Percentiles rank a stretch among this genome's conserved stretches.
These are phyloP conservation scores for Macrostomum lignano DNA, from an alignment of 1,140 invertebrate genomes.

Conservation along the genomic window DNA sequence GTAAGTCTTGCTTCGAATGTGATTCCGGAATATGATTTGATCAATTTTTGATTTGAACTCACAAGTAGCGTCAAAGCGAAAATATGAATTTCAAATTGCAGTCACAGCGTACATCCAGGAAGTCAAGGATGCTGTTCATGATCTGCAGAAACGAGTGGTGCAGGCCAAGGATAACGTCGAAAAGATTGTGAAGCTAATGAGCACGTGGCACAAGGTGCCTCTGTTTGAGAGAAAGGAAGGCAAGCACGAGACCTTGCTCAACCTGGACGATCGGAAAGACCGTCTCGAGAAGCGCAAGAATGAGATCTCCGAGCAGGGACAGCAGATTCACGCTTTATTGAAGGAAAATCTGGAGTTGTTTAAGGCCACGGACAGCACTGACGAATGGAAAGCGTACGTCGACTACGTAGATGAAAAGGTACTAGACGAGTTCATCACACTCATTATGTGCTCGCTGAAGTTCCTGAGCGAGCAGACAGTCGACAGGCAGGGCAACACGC, in stretches of 20 bases:
- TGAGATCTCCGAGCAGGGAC: slow-evolving; percentile 41
- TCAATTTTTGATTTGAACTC: background rate
- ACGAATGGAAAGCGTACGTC: slow-evolving; percentile 53
- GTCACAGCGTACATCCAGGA: slow-evolving; percentile 44
- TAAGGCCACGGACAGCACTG: slow-evolving; percentile 36
- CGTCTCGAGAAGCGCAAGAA: slow-evolving; percentile 40
- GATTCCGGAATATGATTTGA: background rate
- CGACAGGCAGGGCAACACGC: slow-evolving; percentile 1
- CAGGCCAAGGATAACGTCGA: slow-evolving; percentile 54
- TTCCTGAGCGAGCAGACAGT: slow-evolving; percentile 66
- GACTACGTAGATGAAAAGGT: slow-evolving; percentile 55
- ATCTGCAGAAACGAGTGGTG: slow-evolving; percentile 46
- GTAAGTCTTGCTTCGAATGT: slow-evolving; percentile 19
- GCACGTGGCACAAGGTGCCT: slow-evolving; percentile 45
- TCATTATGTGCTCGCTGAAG: slow-evolving; percentile 41
- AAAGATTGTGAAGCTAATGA: slow-evolving; percentile 43
- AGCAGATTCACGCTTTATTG: slow-evolving; percentile 42
- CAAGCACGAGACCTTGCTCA: slow-evolving; percentile 48
- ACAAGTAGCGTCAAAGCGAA: slow-evolving; percentile 1
- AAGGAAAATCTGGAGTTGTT: slow-evolving; percentile 49
- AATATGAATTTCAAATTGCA: background rate
- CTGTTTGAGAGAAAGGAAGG: slow-evolving; percentile 51
- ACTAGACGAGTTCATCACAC: slow-evolving; percentile 44
- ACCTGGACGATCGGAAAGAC: slow-evolving; percentile 49
- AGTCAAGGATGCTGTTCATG: slow-evolving; percentile 42